A percentile compares a stretch with the other conserved stretches of the same genome.
phyloP scores from a whole-genome alignment of 2,888 invertebrate species.

The Thumatha senex region DNA sequence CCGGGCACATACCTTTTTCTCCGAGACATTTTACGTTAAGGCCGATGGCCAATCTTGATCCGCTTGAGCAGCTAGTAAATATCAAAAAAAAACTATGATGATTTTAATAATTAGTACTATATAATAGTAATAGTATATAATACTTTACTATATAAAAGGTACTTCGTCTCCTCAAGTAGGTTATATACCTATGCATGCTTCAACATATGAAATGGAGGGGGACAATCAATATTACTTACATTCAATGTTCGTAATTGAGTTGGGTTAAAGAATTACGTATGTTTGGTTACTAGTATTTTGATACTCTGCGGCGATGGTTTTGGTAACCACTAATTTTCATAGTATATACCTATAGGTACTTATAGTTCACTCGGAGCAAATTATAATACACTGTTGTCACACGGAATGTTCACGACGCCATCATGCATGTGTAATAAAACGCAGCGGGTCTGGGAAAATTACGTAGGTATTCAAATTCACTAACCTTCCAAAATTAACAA shows the following conservation, averaged over 20 bases:
- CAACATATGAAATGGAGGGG: neutral
- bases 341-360: neutral
- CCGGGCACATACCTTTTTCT: conserved; percentile 59
- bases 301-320: neutral
- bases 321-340: neutral
- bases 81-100: conserved; percentile 30
- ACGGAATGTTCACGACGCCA: conserved; percentile 39
- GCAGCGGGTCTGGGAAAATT: conserved; percentile 22
- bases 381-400: conserved; percentile 7
- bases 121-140: no score
- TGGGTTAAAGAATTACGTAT: neutral
- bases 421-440: conserved; percentile 34
- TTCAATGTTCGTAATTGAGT: neutral
- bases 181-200: neutral
- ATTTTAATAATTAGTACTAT: neutral
- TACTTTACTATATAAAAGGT: no score
- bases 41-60: conserved; percentile 50
- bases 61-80: conserved; percentile 58
- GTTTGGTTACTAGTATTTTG: neutral
- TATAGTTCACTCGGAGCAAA: conserved; percentile 25
- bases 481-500: conserved; percentile 55
- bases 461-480: conserved; percentile 52
- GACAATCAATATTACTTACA: conserved; percentile 1
- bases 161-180: no score
- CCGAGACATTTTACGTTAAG: conserved; percentile 57